These are phyloP conservation scores for Eurois occulta DNA, from an alignment of 2,888 invertebrate genomes.

Conservation along the genomic window DNA sequence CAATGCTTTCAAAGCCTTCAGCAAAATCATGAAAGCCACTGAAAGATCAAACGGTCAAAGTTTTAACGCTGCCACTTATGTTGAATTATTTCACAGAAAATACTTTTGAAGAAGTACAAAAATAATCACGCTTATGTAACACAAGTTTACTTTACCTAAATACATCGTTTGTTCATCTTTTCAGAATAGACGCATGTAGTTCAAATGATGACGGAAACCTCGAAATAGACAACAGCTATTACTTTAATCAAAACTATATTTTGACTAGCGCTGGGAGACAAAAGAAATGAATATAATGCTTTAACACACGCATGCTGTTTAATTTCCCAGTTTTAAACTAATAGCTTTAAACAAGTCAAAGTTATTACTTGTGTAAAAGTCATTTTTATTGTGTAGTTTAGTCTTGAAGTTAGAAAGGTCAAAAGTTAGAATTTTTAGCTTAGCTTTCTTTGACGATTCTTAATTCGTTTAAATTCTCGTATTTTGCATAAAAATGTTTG, in stretches of 20 bases:
- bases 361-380: too few relatives aligned
- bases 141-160: conserved; percentile 40
- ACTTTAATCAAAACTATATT: not conserved
- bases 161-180: not conserved
- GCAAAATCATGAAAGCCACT: not conserved
- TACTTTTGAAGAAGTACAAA: not conserved
- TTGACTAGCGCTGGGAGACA: not conserved
- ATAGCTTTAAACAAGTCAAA: too few relatives aligned
- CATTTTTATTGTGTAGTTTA: too few relatives aligned
- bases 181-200: conserved; percentile 5
- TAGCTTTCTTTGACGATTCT: too few relatives aligned
- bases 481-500: too few relatives aligned
- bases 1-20: conserved; percentile 6
- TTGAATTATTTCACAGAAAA: conserved; percentile 20
- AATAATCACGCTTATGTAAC: conserved; percentile 20
- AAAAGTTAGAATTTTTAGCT: too few relatives aligned
- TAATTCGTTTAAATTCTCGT: too few relatives aligned
- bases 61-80: conserved; percentile 10
- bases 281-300: not conserved
- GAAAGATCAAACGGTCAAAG: conserved; percentile 25
- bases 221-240: conserved; percentile 3
- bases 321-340: not conserved
- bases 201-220: not conserved
- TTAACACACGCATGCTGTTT: not conserved
- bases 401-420: too few relatives aligned